Conservation (phyloP, 1,140 invertebrate genomes). For the Whitmania pigra region DNA sequence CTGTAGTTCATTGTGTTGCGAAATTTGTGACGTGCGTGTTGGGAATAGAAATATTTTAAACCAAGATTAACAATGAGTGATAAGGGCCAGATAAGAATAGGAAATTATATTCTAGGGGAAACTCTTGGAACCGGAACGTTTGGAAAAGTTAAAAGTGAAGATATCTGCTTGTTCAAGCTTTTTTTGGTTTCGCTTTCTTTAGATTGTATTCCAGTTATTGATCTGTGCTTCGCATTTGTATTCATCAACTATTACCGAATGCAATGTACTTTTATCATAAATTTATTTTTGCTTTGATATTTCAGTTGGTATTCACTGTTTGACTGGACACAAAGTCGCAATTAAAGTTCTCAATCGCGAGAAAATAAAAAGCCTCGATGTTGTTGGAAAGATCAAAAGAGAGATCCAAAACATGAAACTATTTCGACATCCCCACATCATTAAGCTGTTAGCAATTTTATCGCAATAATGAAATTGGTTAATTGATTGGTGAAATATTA, state of each 20-base stretch:
- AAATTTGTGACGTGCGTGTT: no score
- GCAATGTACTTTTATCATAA: not conserved
- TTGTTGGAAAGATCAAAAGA: slow-evolving; percentile 91
- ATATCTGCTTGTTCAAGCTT: not conserved
- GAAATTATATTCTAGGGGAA: slow-evolving; percentile 46
- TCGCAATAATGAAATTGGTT: no score
- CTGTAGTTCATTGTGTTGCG: no score
- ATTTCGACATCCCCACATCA: slow-evolving; percentile 99
- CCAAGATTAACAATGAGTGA: slow-evolving; percentile 7
- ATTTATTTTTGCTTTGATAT: not conserved
- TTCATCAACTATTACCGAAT: not conserved
- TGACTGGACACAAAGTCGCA: slow-evolving; percentile 95
- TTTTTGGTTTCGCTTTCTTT: not conserved
- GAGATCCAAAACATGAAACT: slow-evolving; percentile 99
- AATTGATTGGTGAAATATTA: not conserved
- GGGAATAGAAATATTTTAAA: not conserved
- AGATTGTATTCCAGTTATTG: not conserved
- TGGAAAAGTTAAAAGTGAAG: slow-evolving; percentile 48
- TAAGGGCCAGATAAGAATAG: slow-evolving; percentile 39
- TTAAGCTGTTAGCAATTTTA: slow-evolving; percentile 68
- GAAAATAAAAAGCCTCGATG: slow-evolving; percentile 97
- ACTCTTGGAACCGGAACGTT: slow-evolving; percentile 48
- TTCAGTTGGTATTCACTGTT: slow-evolving; percentile 83
- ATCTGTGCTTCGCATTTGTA: not conserved
- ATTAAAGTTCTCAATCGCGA: slow-evolving; percentile 97